phyloP scores from a whole-genome alignment of 2,888 invertebrate genomes.

The Hydropsyche betteni region DNA sequence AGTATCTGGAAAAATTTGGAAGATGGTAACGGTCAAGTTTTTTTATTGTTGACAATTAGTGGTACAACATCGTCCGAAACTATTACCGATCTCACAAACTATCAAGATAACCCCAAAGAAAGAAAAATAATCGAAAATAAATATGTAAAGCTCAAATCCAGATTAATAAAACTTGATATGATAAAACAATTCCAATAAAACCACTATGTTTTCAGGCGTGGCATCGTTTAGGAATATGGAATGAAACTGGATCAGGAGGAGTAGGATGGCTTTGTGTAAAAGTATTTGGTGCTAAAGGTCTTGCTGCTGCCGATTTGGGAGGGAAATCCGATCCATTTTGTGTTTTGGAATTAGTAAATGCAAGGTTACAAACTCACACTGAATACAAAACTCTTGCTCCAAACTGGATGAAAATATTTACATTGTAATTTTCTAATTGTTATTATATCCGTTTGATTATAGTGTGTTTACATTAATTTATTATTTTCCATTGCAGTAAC shows the following conservation, averaged over 20 bases:
- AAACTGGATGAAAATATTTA: constrained; percentile 98
- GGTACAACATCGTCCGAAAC: constrained; percentile 94
- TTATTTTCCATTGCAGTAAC: constrained; percentile 68
- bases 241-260: constrained; percentile 69
- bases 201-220: constrained; percentile 66
- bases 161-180: constrained; percentile 54
- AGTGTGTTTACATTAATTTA: not conserved
- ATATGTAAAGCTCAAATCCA: constrained; percentile 68
- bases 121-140: constrained; percentile 68
- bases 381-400: constrained; percentile 97
- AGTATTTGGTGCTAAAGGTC: constrained; percentile 83
- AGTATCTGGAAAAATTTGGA: constrained; percentile 89
- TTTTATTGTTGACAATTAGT: constrained; percentile 91
- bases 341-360: constrained; percentile 93
- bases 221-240: constrained; percentile 58
- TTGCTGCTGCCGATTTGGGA: constrained; percentile 94
- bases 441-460: not conserved
- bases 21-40: constrained; percentile 88
- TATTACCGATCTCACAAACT: constrained; percentile 87
- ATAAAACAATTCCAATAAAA: not conserved
- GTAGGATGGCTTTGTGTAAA: constrained; percentile 95
- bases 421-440: constrained; percentile 77
- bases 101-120: constrained; percentile 82
- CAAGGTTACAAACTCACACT: constrained; percentile 95
- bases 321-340: constrained; percentile 99